A percentile compares a stretch with the other conserved stretches of the same genome.
These are phyloP conservation scores for Spicauda simplicius DNA, from an alignment of 2,888 invertebrate species.

Conservation along the genomic window DNA sequence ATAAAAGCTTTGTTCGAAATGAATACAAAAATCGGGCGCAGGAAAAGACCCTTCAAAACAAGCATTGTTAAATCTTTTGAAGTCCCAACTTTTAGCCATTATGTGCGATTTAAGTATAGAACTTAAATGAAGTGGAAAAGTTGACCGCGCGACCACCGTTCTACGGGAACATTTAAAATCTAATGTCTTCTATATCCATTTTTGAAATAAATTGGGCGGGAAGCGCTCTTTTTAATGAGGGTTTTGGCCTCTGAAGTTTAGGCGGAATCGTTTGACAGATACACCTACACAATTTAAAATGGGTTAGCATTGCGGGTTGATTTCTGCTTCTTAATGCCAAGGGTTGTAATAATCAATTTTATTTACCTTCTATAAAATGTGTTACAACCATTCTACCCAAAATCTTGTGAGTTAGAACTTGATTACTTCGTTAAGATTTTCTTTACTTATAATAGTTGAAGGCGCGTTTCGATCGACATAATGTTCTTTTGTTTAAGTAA, in stretches of 20 bases:
- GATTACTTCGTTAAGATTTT: too few relatives aligned
- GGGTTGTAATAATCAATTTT: not conserved
- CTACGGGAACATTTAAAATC: conserved; percentile 48
- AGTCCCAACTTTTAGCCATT: conserved; percentile 78
- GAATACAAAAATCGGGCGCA: conserved; percentile 63
- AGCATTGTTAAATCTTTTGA: conserved; percentile 83
- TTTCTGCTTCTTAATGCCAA: not conserved
- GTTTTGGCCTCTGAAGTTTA: conserved; percentile 15
- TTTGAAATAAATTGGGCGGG: conserved; percentile 33
- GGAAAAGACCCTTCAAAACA: conserved; percentile 73
- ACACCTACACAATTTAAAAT: conserved; percentile 2
- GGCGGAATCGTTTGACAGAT: not conserved
- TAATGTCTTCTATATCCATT: conserved; percentile 41
- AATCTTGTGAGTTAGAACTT: too few relatives aligned
- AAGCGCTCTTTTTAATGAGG: conserved; percentile 22
- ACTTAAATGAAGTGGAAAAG: conserved; percentile 84
- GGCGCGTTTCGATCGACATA: too few relatives aligned
- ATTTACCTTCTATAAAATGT: not conserved
- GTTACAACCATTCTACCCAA: too few relatives aligned
- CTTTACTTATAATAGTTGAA: too few relatives aligned
- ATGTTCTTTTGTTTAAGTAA: too few relatives aligned
- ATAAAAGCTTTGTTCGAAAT: conserved; percentile 59
- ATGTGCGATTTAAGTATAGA: conserved; percentile 80
- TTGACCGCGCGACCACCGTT: conserved; percentile 69
- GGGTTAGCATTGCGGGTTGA: not conserved